Evolutionary conservation across 2,113 vertebrate species (phyloP).

Genomic region (Caranx ignobilis): DNA sequence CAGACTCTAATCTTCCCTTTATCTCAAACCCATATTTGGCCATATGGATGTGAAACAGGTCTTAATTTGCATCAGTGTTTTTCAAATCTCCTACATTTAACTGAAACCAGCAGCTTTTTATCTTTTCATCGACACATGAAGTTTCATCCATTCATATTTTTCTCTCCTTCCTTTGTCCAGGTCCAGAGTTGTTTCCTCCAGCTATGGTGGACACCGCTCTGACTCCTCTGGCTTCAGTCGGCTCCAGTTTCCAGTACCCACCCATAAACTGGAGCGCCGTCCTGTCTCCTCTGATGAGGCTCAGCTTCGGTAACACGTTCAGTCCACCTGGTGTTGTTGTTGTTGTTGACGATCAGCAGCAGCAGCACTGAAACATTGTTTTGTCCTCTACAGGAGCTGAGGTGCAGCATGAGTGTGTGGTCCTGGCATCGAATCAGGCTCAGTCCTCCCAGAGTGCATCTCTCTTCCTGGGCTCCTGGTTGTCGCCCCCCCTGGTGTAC

Average conservation of each 20-base stretch:
- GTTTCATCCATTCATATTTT: not conserved
- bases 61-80: no score
- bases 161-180: slow-evolving; percentile 73
- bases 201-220: slow-evolving; percentile 86
- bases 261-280: slow-evolving; percentile 93
- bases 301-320: slow-evolving; percentile 89
- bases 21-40: no score
- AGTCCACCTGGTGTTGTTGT: no score
- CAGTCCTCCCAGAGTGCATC: slow-evolving; percentile 92
- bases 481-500: slow-evolving; percentile 89
- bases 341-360: rapidly evolving
- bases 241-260: slow-evolving; percentile 90
- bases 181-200: slow-evolving; percentile 86
- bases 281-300: slow-evolving; percentile 94
- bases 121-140: no score
- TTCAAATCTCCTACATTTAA: no score
- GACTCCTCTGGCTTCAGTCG: slow-evolving; percentile 85
- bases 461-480: slow-evolving; percentile 92
- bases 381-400: slow-evolving; percentile 86
- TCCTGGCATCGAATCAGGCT: slow-evolving; percentile 88
- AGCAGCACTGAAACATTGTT: not conserved
- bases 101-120: no score
- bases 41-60: no score
- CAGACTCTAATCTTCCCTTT: no score
- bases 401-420: slow-evolving; percentile 90